These are phyloP conservation scores for Rotaria magnacalcarata DNA, from an alignment of 2,888 invertebrate genomes.

Conservation along the genomic window DNA sequence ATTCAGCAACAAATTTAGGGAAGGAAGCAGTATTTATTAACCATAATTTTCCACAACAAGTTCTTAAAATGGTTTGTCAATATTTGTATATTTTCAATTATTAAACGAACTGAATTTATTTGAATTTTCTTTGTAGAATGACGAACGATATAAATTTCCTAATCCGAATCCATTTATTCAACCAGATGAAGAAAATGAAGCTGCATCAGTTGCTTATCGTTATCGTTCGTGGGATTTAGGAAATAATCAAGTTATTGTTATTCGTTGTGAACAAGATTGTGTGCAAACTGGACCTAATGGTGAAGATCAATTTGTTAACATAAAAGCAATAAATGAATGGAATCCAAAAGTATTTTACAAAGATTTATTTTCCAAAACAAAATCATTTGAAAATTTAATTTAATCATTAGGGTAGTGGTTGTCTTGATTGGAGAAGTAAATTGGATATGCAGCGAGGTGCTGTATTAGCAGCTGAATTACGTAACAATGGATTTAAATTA, in stretches of 20 bases:
- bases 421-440: conserved; percentile 96
- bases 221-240: conserved; percentile 95
- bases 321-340: conserved; percentile 98
- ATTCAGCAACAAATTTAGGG: conserved; percentile 88
- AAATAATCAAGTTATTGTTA: conserved; percentile 81
- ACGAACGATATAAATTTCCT: conserved; percentile 40
- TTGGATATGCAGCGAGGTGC: conserved; percentile 95
- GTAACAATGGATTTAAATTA: conserved; percentile 98
- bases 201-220: conserved; percentile 89
- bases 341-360: conserved; percentile 71
- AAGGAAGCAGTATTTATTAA: conserved; percentile 97
- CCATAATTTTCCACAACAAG: conserved; percentile 98
- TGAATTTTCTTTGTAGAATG: background rate
- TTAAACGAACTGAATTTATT: too few species aligned
- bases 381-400: background rate
- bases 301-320: conserved; percentile 80
- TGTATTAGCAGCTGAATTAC: conserved; percentile 90
- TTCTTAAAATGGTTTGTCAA: conserved; percentile 58
- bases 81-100: too few species aligned
- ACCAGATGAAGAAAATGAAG: conserved; percentile 69
- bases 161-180: conserved; percentile 45
- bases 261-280: conserved; percentile 93
- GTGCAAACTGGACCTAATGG: conserved; percentile 67
- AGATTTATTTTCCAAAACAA: background rate
- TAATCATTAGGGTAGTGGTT: conserved; percentile 70